These are phyloP conservation scores for Nyctibius bracteatus DNA, from an alignment of 2,113 vertebrate genomes.

Conservation along the genomic window DNA sequence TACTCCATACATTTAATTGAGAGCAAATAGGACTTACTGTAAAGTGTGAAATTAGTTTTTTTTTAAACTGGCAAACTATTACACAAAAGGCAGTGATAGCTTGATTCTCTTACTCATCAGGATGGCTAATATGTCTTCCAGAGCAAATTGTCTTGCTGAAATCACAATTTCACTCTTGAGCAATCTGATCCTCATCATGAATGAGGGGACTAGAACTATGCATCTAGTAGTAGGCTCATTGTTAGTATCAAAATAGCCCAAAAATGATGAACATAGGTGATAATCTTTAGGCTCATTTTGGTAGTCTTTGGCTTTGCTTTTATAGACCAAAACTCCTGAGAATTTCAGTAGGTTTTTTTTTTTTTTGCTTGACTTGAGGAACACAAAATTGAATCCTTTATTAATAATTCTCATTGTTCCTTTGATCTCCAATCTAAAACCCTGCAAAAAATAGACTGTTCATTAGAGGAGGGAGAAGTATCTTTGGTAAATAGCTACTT, in stretches of 20 bases:
- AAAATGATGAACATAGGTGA: background rate
- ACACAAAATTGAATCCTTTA: background rate
- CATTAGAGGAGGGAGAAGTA: background rate
- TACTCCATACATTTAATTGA: slow-evolving; percentile 54
- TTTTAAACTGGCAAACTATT: background rate
- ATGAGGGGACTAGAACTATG: background rate
- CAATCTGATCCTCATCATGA: background rate
- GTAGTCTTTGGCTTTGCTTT: background rate
- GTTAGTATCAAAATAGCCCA: background rate
- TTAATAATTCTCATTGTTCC: background rate
- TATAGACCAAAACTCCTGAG: background rate
- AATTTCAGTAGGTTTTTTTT: background rate
- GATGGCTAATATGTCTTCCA: background rate
- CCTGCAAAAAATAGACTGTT: background rate
- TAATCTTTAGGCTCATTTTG: background rate
- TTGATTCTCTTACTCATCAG: background rate
- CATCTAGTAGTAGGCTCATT: background rate
- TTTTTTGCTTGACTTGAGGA: background rate
- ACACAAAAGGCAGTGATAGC: background rate
- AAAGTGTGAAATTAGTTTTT: background rate
- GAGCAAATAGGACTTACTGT: background rate
- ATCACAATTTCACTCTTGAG: background rate
- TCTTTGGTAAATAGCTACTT: background rate
- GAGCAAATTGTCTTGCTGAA: background rate
- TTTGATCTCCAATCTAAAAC: background rate